Evolutionary conservation across 37 sponge, comb jelly and placozoan genomes (phyloP), one percentile per base, ranked within the genome.

Genomic region (Ephydatia muelleri): DNA sequence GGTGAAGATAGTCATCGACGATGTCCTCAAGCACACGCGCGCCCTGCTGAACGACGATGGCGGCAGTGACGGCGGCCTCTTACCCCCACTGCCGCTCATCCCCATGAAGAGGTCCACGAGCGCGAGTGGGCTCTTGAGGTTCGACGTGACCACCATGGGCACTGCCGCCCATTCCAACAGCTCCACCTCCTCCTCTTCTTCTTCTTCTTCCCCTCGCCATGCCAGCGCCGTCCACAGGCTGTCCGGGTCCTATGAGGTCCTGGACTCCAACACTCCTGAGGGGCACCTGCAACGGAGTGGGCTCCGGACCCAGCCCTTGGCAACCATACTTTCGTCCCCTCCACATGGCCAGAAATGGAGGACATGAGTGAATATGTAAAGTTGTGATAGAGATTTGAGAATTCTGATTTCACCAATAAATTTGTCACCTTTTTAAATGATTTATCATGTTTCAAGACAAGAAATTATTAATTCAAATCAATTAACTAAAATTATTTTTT

Each of bases 1-100:
- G 74, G 80, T 81, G 5, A 64, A 82, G 49, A 66, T 75, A 72
- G 84, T 93, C 34, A 84, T 90, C 57, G 79, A 87, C 0, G 88
- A 93, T 40, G 49, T 93, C 25, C 81, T 87, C 70, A 83, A 84
- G 38, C 69, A 84, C 37, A 31, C 48, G 31, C 57, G 88, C 70
- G 29, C 47, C 3, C n/a, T 72, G 26, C 38, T 75, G 38, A 75
- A 66, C 21, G 47, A 31, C 32, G 65, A 28, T 30, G 35, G 73
- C 35, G 35, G 35, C 70, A 69, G 70, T 27, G 29, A 69, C 21
- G 35, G 5, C 73, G 35, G 28, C 32, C 19, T 28, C 22, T 32
- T 16, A 3, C 73, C 47, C 47, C 47, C 47, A 43, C 47, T 43
- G 47, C 47, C 47, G 47, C 47, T 43, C 6, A 11, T 43, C 47